phyloP scores from a whole-genome alignment of 2,113 vertebrate species.

The Geococcyx californianus region DNA sequence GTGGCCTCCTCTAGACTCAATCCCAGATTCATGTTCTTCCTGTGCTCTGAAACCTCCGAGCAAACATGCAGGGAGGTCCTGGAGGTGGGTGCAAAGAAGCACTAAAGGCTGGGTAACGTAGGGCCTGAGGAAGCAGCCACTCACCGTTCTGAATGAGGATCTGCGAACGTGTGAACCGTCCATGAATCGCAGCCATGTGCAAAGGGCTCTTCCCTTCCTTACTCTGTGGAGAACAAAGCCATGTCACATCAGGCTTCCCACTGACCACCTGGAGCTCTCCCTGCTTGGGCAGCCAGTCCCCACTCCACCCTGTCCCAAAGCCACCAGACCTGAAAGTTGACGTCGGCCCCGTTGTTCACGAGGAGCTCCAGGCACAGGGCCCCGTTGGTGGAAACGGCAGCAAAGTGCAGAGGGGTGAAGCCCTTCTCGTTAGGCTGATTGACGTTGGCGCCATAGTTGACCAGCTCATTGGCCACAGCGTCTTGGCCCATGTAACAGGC shows the following conservation, averaged over 20 bases:
- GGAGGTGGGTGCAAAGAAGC: background rate
- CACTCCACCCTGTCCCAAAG: fast-evolving
- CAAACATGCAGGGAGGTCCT: fast-evolving
- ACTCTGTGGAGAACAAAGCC: slow-evolving; percentile 72
- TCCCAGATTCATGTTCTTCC: no score
- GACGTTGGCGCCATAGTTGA: slow-evolving; percentile 91
- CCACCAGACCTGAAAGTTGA: slow-evolving; percentile 86
- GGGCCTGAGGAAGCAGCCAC: background rate
- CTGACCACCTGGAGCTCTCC: fast-evolving
- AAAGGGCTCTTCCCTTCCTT: slow-evolving; percentile 95
- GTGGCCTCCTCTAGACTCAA: no score
- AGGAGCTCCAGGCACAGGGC: slow-evolving; percentile 92
- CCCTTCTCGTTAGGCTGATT: slow-evolving; percentile 89
- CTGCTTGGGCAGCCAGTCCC: background rate
- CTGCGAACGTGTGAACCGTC: slow-evolving; percentile 94
- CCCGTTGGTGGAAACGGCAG: slow-evolving; percentile 91
- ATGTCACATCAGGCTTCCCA: fast-evolving
- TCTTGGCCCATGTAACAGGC: slow-evolving; percentile 94
- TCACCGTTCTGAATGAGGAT: slow-evolving; percentile 97
- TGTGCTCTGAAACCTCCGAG: background rate
- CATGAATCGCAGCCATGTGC: slow-evolving; percentile 94
- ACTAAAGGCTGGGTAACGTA: no score
- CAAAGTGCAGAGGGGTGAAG: slow-evolving; percentile 92
- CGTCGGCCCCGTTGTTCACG: slow-evolving; percentile 92
- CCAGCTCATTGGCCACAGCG: slow-evolving; percentile 88